Percentiles rank a stretch among this genome's conserved stretches.
These are phyloP conservation scores for Oreortyx pictus DNA, from an alignment of 2,797 vertebrate genomes.

Conservation along the genomic window DNA sequence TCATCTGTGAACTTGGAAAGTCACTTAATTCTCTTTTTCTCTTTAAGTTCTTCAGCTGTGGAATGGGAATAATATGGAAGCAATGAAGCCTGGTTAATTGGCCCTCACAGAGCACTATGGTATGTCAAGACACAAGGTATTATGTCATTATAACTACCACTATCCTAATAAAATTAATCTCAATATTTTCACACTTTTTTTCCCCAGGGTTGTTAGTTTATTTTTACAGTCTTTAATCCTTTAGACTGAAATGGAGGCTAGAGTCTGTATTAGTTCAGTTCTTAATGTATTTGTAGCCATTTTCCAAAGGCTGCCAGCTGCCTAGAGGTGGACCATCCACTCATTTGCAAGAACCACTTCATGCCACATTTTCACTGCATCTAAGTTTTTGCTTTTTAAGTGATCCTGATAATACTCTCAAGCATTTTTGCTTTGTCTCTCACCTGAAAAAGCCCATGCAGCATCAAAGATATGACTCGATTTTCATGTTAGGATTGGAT, in stretches of 20 bases:
- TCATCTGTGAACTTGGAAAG: not conserved
- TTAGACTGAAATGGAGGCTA: not conserved
- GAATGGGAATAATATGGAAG: not conserved
- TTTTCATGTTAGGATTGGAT: not conserved
- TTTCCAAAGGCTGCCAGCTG: not conserved
- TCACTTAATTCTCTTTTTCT: not conserved
- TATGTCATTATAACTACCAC: not conserved
- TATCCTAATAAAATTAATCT: not conserved
- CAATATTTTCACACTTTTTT: not conserved
- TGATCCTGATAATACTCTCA: not conserved
- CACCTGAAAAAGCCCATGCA: not conserved
- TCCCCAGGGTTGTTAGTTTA: not conserved
- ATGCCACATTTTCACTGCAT: not conserved
- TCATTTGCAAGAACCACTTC: not conserved
- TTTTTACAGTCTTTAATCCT: not conserved
- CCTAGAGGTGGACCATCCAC: not conserved
- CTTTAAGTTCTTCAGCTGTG: not conserved
- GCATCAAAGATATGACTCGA: not conserved
- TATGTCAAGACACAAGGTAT: not conserved
- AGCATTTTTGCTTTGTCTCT: not conserved
- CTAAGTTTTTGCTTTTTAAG: not conserved
- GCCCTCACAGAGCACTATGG: accelerated
- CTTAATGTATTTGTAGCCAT: not conserved
- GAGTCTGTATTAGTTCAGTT: not conserved
- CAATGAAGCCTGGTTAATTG: not conserved